Conservation (phyloP, 2,888 invertebrate genomes). For the Anthoptus insignis region DNA sequence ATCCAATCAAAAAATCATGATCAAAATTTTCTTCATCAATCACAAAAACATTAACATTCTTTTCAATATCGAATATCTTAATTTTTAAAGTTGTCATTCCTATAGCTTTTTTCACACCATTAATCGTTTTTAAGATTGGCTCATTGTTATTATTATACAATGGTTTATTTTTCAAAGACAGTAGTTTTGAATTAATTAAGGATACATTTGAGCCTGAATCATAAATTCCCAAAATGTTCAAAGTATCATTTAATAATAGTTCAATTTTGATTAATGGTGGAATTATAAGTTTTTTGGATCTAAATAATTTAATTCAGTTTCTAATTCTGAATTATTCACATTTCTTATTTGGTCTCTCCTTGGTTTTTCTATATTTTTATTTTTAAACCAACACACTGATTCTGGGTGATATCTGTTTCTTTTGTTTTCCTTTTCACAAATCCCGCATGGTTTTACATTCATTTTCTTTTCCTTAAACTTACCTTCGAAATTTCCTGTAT, state of each 20-base stretch:
- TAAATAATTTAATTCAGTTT: slow-evolving; percentile 17
- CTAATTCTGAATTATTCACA: slow-evolving; percentile 34
- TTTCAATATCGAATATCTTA: slow-evolving; percentile 41
- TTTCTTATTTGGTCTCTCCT: background rate
- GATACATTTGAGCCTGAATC: slow-evolving; percentile 30
- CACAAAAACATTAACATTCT: slow-evolving; percentile 42
- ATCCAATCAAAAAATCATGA: slow-evolving; percentile 19
- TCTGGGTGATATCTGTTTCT: slow-evolving; percentile 6
- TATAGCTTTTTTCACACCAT: slow-evolving; percentile 25
- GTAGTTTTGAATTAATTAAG: slow-evolving; percentile 31
- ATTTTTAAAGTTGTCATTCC: slow-evolving; percentile 38
- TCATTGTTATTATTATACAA: background rate
- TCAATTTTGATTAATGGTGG: slow-evolving; percentile 13
- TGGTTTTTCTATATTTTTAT: background rate
- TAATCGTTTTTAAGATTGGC: slow-evolving; percentile 33
- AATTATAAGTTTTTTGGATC: slow-evolving; percentile 25
- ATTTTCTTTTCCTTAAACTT: background rate
- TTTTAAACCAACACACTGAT: slow-evolving; percentile 11
- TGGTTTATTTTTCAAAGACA: background rate
- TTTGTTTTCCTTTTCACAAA: slow-evolving; percentile 15
- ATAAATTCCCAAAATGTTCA: slow-evolving; percentile 18
- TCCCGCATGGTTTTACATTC: background rate
- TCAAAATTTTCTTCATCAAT: slow-evolving; percentile 37
- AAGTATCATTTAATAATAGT: slow-evolving; percentile 17
- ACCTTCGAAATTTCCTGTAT: background rate